phyloP scores from a whole-genome alignment of 2,797 vertebrate genomes.

The Clamator glandarius region DNA sequence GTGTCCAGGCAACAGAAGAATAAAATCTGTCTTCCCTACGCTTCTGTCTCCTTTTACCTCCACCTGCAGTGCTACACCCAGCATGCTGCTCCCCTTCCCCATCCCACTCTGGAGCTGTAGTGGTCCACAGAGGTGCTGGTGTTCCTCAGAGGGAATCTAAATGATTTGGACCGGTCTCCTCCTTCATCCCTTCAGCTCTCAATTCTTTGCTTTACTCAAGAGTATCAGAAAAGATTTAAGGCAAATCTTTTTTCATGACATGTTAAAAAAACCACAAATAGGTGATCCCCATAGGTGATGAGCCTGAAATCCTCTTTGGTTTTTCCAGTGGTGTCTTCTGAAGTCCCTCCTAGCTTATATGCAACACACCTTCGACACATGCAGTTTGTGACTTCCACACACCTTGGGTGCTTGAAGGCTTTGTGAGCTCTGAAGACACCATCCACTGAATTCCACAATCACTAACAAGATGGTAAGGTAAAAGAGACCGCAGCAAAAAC shows the following conservation, averaged over 20 bases:
- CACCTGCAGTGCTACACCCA: not conserved
- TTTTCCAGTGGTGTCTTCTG: too few relatives aligned
- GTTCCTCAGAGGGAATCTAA: not conserved
- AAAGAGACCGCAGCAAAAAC: not conserved
- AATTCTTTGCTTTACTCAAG: not conserved
- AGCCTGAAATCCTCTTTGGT: not conserved
- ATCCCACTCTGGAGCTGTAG: rapidly evolving
- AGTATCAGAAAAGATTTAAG: not conserved
- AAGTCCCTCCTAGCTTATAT: not conserved
- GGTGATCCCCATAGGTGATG: not conserved
- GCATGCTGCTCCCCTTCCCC: not conserved
- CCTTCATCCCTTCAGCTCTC: not conserved
- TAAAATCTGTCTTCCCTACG: not conserved
- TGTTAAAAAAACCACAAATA: not conserved
- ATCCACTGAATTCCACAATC: not conserved
- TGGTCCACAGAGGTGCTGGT: not conserved
- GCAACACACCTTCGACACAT: not conserved
- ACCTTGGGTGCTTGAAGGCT: not conserved
- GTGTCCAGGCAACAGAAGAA: not conserved
- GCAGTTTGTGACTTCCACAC: not conserved
- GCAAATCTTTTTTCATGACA: not conserved
- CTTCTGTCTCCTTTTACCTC: not conserved
- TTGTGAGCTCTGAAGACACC: not conserved
- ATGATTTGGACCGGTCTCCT: not conserved
- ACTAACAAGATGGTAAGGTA: not conserved